These are phyloP conservation scores for Isaurus tuberculatus DNA, from an alignment of 92 coral and sea anemone genomes.

Conservation along the genomic window DNA sequence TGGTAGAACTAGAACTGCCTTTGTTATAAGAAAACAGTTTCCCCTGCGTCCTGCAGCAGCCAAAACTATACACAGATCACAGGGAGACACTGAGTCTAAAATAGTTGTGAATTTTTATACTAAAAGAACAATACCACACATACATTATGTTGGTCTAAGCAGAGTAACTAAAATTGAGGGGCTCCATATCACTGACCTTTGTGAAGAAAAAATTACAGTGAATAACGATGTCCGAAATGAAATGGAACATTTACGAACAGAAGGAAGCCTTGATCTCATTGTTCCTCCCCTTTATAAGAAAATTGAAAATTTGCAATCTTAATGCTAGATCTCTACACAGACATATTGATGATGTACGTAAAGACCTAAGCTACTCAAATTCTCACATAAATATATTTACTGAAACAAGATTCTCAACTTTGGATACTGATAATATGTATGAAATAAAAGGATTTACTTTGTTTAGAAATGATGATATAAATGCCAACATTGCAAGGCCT, in stretches of 20 bases:
- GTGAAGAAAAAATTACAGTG: no score
- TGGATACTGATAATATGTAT: not conserved
- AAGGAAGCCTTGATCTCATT: no score
- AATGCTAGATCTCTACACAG: not conserved
- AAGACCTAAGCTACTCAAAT: not conserved
- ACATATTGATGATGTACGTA: conserved; percentile 3
- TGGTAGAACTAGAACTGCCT: no score
- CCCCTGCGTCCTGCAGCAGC: not conserved
- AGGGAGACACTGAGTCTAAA: not conserved
- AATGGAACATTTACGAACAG: no score
- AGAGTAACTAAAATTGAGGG: no score
- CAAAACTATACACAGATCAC: not conserved
- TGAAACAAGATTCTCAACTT: not conserved
- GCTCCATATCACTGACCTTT: no score
- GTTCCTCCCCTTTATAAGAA: not conserved
- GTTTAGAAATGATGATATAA: conserved; percentile 64
- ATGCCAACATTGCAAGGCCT: conserved; percentile 50
- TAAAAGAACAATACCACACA: not conserved
- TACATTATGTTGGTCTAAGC: no score
- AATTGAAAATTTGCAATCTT: conserved; percentile 1
- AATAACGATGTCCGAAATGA: no score
- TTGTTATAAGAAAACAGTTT: not conserved
- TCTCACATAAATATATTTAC: not conserved
- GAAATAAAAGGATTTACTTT: conserved; percentile 39
- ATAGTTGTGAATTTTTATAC: not conserved